Evolutionary conservation across 2,113 vertebrate genomes (phyloP), one percentile per base, ranked within the genome.

Genomic region (Cottus gobio): DNA sequence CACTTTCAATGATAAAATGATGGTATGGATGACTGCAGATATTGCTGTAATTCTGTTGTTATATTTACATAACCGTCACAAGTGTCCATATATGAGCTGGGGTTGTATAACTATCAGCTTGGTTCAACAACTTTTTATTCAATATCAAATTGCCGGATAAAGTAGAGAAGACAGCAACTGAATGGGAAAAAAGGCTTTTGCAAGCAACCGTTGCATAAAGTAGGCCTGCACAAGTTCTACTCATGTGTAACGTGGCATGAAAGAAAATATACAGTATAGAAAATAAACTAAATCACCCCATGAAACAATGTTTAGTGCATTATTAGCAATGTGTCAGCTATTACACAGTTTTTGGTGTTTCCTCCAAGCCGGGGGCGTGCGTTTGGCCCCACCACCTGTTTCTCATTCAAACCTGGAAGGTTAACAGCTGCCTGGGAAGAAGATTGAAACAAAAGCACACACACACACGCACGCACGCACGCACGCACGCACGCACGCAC

Each of bases 351-450:
- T 34, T 79, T 31, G 62, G 37, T 71, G 60, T 63, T 85, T 81
- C 50, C 77, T 84, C 16, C 1, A 6, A 80, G 78, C 67, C 48
- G n/a, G 75, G 63, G 66, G 73, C 37, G 36, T 71, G 58, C 46
- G 54, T 69, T 76, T 82, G 82, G 64, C 62, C 68, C 62, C 74
- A 36, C 72, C 89, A 91, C 89, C 88, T 91, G 89, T 93, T 90
- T 91, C 83, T 87, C 82, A 90, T 92, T 91, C 75, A 87, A 89
- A 82, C 81, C 80, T 87, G 69, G 74, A 86, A 89, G 79, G 77
- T 83, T 87, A 87, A 87, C 87, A 87, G 86, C 79, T 89, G 88
- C 71, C 64, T 80, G 85, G 42, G 66, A 83, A 79, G 28, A 82
- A 77, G 80, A 82, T 39, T 74, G 71, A 89, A 82, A n/a, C 22